These are phyloP conservation scores for Paraescarpia echinospica DNA, from an alignment of 1,140 invertebrate species.

Conservation along the genomic window DNA sequence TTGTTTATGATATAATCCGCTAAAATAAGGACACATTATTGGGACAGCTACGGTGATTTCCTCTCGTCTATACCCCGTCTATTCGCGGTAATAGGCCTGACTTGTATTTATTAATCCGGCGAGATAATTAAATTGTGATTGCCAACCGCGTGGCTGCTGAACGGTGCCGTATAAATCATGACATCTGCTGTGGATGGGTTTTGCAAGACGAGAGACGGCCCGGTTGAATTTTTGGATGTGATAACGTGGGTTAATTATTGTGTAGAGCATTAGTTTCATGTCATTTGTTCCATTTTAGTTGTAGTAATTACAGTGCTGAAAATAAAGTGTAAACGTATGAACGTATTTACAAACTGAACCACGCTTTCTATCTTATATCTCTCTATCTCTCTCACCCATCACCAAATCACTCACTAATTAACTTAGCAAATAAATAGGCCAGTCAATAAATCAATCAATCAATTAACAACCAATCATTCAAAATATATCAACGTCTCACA, in stretches of 20 bases:
- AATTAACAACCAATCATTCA: no score
- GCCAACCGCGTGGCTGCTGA: neutral
- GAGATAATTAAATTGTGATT: constrained; percentile 6
- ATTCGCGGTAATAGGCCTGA: neutral
- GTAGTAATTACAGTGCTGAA: no score
- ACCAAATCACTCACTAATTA: no score
- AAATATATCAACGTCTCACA: no score
- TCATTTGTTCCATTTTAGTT: no score
- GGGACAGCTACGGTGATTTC: neutral
- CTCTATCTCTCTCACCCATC: neutral
- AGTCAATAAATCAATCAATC: no score
- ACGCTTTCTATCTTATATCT: neutral
- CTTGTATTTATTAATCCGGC: neutral
- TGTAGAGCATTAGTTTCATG: no score
- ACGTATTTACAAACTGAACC: no score
- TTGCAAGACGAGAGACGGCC: neutral
- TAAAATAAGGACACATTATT: neutral
- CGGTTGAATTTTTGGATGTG: neutral
- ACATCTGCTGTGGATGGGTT: neutral
- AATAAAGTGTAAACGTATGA: no score
- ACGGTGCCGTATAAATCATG: neutral
- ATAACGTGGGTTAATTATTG: neutral
- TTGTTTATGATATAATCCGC: neutral
- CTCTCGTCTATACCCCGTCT: neutral
- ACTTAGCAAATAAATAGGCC: no score